Evolutionary conservation across 2,888 invertebrate species (phyloP).

Genomic region (Beris chalybata): DNA sequence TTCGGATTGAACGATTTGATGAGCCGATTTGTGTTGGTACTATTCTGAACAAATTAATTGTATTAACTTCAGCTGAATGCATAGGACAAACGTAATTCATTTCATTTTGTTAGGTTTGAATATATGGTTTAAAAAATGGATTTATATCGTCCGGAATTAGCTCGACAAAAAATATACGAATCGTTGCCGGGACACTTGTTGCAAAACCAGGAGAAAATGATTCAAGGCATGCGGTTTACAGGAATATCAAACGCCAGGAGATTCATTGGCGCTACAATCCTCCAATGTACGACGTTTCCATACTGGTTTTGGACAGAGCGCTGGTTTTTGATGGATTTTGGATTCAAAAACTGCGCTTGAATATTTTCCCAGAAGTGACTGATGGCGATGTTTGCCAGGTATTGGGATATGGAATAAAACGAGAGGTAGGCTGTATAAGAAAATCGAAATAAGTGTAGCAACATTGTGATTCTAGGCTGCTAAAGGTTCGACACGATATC

Average conservation of each 20-base stretch:
- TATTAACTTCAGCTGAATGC: slow-evolving; percentile 12
- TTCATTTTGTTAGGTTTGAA: background rate
- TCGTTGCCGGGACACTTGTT: background rate
- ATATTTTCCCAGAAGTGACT: background rate
- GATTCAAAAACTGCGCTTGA: background rate
- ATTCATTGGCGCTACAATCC: background rate
- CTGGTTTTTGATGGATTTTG: background rate
- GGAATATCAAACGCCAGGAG: background rate
- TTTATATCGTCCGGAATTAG: background rate
- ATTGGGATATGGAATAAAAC: slow-evolving; percentile 1
- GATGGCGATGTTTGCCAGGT: background rate
- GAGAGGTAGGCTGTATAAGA: background rate
- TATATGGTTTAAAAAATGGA: background rate
- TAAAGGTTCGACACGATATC: too few species aligned
- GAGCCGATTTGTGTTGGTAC: slow-evolving; percentile 5
- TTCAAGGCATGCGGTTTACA: too few species aligned
- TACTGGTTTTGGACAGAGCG: background rate
- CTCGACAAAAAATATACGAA: background rate
- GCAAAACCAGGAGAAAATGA: background rate
- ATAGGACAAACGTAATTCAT: background rate
- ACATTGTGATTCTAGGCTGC: background rate
- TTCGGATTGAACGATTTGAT: background rate
- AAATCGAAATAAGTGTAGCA: too few species aligned
- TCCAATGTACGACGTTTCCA: background rate
- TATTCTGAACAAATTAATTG: background rate